phyloP scores from a whole-genome alignment of 1,140 invertebrate species.

The Cyclargus thomasi region DNA sequence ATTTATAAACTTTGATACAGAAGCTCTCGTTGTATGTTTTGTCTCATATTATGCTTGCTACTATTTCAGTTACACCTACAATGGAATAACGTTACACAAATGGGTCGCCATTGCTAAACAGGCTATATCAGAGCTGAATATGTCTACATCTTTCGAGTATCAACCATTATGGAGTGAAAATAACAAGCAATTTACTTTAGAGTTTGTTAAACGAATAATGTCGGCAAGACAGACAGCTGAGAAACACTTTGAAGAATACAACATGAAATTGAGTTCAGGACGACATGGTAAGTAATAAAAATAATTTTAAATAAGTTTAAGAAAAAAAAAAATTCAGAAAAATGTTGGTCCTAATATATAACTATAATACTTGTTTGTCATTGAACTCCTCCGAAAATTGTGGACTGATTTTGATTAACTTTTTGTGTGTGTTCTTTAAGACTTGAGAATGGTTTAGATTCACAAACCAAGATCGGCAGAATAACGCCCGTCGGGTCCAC shows the following conservation, averaged over 20 bases:
- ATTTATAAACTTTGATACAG: background rate
- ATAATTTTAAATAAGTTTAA: no score
- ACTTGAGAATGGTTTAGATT: no score
- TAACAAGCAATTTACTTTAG: constrained; percentile 40
- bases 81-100: constrained; percentile 54
- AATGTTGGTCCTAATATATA: no score
- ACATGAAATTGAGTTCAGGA: constrained; percentile 36
- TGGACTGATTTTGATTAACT: no score
- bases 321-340: no score
- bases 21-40: background rate
- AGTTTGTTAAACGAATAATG: constrained; percentile 52
- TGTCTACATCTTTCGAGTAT: constrained; percentile 55
- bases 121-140: constrained; percentile 56
- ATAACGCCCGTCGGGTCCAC: no score
- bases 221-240: constrained; percentile 44
- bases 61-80: constrained; percentile 69
- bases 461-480: no score
- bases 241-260: constrained; percentile 48
- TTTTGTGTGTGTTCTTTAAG: no score
- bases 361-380: no score
- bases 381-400: no score
- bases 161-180: constrained; percentile 56
- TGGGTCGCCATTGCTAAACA: constrained; percentile 63
- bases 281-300: constrained; percentile 47
- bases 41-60: background rate